phyloP scores from a whole-genome alignment of 2,888 invertebrate species.

The Aspidiotus destructor region DNA sequence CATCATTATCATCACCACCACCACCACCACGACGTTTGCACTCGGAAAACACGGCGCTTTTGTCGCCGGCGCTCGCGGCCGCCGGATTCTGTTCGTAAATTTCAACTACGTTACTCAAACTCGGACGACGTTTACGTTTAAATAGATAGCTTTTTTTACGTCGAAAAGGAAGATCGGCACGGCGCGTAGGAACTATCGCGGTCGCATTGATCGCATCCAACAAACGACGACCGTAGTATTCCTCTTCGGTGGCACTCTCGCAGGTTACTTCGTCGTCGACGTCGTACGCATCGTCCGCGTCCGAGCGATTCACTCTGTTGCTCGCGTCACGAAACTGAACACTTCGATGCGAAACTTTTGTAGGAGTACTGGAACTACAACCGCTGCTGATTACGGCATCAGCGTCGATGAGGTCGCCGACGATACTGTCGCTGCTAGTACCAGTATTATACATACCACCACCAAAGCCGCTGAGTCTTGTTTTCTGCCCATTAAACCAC shows the following conservation, averaged over 20 bases:
- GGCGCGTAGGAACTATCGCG: slow-evolving; percentile 14
- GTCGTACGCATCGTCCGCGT: not conserved
- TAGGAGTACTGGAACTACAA: not conserved
- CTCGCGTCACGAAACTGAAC: slow-evolving; percentile 5
- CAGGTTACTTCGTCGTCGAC: slow-evolving; percentile 7
- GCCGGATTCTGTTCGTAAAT: slow-evolving; percentile 16
- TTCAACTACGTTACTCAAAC: slow-evolving; percentile 25
- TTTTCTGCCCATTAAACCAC: slow-evolving; percentile 17
- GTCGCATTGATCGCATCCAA: slow-evolving; percentile 3
- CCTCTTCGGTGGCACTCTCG: not conserved
- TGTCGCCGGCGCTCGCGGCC: not conserved
- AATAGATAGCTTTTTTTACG: slow-evolving; percentile 17
- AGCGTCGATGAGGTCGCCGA: slow-evolving; percentile 14
- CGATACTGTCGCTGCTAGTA: slow-evolving; percentile 8
- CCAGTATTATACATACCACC: not conserved
- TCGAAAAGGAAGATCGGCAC: slow-evolving; percentile 3
- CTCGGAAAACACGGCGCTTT: not conserved
- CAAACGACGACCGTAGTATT: slow-evolving; percentile 20
- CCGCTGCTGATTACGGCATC: not conserved
- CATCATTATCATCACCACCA: not conserved
- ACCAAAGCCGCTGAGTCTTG: slow-evolving; percentile 17
- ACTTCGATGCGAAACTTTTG: not conserved
- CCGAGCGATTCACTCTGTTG: not conserved
- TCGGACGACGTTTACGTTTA: slow-evolving; percentile 21
- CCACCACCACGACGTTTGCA: not conserved